Evolutionary conservation across 2,113 vertebrate species (phyloP).

Genomic region (Todiramphus saurophagus): DNA sequence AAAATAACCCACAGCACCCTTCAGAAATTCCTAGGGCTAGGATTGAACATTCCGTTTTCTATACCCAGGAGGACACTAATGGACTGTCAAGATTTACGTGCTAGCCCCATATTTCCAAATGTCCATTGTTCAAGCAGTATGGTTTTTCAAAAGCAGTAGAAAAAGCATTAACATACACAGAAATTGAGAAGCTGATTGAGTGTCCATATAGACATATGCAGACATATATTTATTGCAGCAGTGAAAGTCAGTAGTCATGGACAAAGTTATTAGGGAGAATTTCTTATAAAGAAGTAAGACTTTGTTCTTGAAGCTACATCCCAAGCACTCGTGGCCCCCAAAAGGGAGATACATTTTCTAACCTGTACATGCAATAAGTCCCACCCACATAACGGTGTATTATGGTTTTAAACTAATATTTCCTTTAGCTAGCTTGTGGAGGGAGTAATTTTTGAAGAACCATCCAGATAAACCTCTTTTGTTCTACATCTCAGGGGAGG

Average conservation of each 20-base stretch:
- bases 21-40: neutral
- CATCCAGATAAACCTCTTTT: neutral
- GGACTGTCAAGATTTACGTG: neutral
- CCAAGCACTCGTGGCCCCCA: fast-evolving
- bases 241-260: neutral
- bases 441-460: neutral
- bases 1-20: neutral
- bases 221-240: neutral
- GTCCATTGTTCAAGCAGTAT: neutral
- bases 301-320: neutral
- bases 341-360: neutral
- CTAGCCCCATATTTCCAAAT: neutral
- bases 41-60: neutral
- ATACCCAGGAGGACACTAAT: neutral
- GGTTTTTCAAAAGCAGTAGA: neutral
- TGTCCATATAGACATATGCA: neutral
- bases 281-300: neutral
- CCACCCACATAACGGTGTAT: neutral
- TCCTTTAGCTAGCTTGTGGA: neutral
- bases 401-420: neutral
- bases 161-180: neutral
- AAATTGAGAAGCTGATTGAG: neutral
- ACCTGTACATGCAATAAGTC: neutral
- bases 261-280: neutral
- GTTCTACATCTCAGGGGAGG: neutral